Percentiles rank a stretch among this genome's conserved stretches.
Evolutionary conservation across 2,797 vertebrate species (phyloP).

Genomic region (Kryptolebias ocellatus): DNA sequence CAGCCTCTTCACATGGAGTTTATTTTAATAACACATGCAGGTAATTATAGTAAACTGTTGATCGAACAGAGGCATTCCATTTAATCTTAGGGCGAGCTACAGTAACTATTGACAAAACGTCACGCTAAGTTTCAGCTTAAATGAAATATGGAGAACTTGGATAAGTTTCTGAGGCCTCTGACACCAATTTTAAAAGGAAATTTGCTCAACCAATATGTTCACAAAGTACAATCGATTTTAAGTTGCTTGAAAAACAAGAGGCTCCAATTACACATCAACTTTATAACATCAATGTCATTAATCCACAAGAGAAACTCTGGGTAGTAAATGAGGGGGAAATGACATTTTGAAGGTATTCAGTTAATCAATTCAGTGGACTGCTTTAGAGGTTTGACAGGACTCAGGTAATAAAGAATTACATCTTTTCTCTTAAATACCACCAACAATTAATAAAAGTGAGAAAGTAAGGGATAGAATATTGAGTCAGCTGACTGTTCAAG

Average conservation of each 20-base stretch:
- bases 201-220: slow-evolving; percentile 42
- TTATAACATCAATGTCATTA: slow-evolving; percentile 37
- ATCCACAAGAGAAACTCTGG: slow-evolving; percentile 22
- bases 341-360: slow-evolving; percentile 30
- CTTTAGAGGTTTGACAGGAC: slow-evolving; percentile 31
- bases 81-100: slow-evolving; percentile 22
- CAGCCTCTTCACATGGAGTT: slow-evolving; percentile 7
- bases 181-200: slow-evolving; percentile 33
- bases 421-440: too few relatives aligned
- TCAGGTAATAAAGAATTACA: slow-evolving; percentile 29
- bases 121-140: slow-evolving; percentile 23
- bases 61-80: slow-evolving; percentile 29
- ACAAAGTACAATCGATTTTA: slow-evolving; percentile 33
- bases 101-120: slow-evolving; percentile 40
- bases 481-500: neutral
- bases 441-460: slow-evolving; percentile 60
- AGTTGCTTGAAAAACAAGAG: slow-evolving; percentile 38
- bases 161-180: slow-evolving; percentile 20
- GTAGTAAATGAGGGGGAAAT: slow-evolving; percentile 35
- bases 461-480: slow-evolving; percentile 5
- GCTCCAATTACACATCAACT: slow-evolving; percentile 51
- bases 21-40: slow-evolving; percentile 13
- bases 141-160: slow-evolving; percentile 27
- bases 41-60: slow-evolving; percentile 24
- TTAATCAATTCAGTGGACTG: slow-evolving; percentile 35